A percentile compares a stretch with the other conserved stretches of the same genome.
These are phyloP conservation scores for Rhinopomastus cyanomelas DNA, from an alignment of 2,113 vertebrate species.

Conservation along the genomic window DNA sequence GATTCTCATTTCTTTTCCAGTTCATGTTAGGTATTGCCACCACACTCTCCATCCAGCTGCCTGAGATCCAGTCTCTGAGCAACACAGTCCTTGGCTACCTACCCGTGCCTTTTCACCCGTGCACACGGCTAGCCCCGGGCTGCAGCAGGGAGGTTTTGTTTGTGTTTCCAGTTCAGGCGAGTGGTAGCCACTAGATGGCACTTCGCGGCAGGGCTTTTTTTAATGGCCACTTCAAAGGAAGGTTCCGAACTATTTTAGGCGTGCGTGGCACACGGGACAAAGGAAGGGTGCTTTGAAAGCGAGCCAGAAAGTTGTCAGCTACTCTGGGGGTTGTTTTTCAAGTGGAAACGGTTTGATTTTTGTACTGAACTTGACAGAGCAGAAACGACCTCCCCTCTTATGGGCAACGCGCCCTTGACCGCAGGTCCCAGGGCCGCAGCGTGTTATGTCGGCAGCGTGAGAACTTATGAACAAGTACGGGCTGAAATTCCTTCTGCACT, in stretches of 20 bases:
- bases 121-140: rapidly evolving
- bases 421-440: not conserved
- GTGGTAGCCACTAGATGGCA: slow-evolving; percentile 1
- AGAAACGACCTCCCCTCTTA: not conserved
- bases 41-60: not conserved
- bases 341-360: not conserved
- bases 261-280: not conserved
- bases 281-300: not conserved
- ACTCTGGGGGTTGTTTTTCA: not conserved
- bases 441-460: not conserved
- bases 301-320: not conserved
- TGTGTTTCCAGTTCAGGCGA: not conserved
- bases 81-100: not conserved
- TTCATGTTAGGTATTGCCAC: not conserved
- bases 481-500: not conserved
- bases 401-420: not conserved
- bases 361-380: slow-evolving; percentile 2
- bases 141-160: not conserved
- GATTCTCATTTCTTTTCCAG: not conserved
- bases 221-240: not conserved
- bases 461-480: not conserved
- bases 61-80: not conserved
- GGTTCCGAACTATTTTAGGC: not conserved
- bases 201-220: not conserved
- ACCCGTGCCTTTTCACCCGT: not conserved